Evolutionary conservation across 2,797 vertebrate species (phyloP), one percentile per base, ranked within the genome.

Genomic region (Danionella dracula): DNA sequence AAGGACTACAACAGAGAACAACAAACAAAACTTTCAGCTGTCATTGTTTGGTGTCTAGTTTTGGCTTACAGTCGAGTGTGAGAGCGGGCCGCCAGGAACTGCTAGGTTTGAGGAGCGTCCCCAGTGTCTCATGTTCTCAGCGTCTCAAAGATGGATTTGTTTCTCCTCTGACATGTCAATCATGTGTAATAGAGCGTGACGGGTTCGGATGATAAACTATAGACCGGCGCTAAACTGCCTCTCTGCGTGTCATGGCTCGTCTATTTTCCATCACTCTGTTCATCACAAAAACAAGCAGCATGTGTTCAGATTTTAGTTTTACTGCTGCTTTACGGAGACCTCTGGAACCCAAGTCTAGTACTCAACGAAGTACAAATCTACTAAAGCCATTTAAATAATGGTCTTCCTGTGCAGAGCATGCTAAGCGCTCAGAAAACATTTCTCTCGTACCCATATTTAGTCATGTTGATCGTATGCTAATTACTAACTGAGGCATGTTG

Each of bases 1-100:
- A 84, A 98, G 96, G 94, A 78, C 4, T 48, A 10, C 17, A 44
- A 19, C 4, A 19, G 45, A 48, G n/a, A n/a, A n/a, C n/a, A n/a
- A n/a, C n/a, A n/a, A n/a, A n/a, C n/a, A n/a, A n/a, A n/a, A n/a
- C n/a, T n/a, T n/a, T n/a, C n/a, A n/a, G n/a, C n/a, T n/a, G n/a
- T n/a, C n/a, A n/a, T n/a, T n/a, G n/a, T n/a, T n/a, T n/a, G n/a
- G n/a, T n/a, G n/a, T n/a, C n/a, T n/a, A n/a, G n/a, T n/a, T n/a
- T n/a, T n/a, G n/a, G n/a, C n/a, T n/a, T n/a, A n/a, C n/a, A n/a
- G n/a, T n/a, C n/a, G n/a, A n/a, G n/a, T n/a, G n/a, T n/a, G n/a
- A n/a, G n/a, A n/a, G n/a, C n/a, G n/a, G n/a, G n/a, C n/a, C n/a
- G n/a, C n/a, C n/a, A n/a, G n/a, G n/a, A n/a, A n/a, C 23, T 27